Evolutionary conservation across 2,888 invertebrate species (phyloP).

Genomic region (Rosalia funebris): DNA sequence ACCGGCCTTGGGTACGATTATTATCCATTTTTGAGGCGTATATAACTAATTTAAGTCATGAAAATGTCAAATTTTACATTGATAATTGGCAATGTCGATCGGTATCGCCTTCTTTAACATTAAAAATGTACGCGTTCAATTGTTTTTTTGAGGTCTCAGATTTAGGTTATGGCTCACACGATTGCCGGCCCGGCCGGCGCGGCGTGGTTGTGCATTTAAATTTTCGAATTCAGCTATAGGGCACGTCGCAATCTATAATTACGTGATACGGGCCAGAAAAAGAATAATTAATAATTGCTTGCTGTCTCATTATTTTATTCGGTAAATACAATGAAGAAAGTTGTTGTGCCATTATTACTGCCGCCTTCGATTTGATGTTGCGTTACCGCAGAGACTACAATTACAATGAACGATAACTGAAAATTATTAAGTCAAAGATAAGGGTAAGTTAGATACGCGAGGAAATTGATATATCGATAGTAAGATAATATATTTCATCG

Average conservation of each 20-base stretch:
- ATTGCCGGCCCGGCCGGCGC: neutral
- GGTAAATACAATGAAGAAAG: constrained; percentile 2
- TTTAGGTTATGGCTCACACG: constrained; percentile 24
- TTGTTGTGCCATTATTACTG: neutral
- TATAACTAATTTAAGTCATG: neutral
- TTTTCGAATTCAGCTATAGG: constrained; percentile 27
- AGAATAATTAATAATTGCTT: constrained; percentile 1
- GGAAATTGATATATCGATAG: no score
- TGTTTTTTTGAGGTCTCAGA: constrained; percentile 25
- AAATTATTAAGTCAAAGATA: no score
- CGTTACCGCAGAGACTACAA: no score
- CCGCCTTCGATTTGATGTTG: neutral
- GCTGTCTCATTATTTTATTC: neutral
- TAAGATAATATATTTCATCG: no score
- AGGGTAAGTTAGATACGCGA: no score
- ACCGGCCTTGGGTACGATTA: neutral
- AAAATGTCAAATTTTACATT: constrained; percentile 20
- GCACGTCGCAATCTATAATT: constrained; percentile 23
- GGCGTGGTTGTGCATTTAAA: neutral
- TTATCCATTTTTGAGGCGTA: neutral
- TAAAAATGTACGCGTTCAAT: constrained; percentile 22
- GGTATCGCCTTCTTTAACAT: constrained; percentile 17
- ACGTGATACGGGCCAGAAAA: constrained; percentile 1
- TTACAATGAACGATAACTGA: no score
- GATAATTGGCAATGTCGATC: constrained; percentile 16